A percentile compares a stretch with the other conserved stretches of the same genome.
Evolutionary conservation across 2,888 invertebrate species (phyloP).

Genomic region (Cheilosia soror): DNA sequence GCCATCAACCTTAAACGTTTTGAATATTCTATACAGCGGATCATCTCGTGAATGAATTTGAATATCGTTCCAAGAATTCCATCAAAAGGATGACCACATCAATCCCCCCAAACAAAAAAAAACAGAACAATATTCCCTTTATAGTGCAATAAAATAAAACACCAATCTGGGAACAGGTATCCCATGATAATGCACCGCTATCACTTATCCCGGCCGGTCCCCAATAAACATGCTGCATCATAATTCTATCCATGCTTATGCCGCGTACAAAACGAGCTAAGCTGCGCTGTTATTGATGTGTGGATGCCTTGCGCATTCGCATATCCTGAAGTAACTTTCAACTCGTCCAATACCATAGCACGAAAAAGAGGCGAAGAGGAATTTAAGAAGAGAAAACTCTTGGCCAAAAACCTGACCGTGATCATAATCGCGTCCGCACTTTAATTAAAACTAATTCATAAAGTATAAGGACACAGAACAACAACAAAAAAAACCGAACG

Average conservation of each 20-base stretch:
- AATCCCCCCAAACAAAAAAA: conserved; percentile 22
- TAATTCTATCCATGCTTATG: conserved; percentile 59
- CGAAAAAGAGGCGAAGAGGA: neutral
- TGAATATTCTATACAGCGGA: neutral
- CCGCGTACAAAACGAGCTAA: conserved; percentile 41
- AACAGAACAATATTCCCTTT: conserved; percentile 17
- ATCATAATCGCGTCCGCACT: conserved; percentile 74
- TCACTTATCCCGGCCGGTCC: conserved; percentile 63
- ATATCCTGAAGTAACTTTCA: conserved; percentile 61
- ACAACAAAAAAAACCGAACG: conserved; percentile 24
- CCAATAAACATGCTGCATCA: conserved; percentile 69
- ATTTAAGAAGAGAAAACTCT: conserved; percentile 46
- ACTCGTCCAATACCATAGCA: conserved; percentile 10
- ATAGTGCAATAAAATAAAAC: conserved; percentile 66
- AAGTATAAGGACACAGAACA: conserved; percentile 34
- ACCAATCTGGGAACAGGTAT: conserved; percentile 60
- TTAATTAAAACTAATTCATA: conserved; percentile 76
- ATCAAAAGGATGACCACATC: conserved; percentile 61
- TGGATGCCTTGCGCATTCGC: conserved; percentile 29
- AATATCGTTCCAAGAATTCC: conserved; percentile 66
- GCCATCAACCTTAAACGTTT: conserved; percentile 36
- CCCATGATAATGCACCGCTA: conserved; percentile 68
- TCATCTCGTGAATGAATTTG: conserved; percentile 67
- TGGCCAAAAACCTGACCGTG: conserved; percentile 63
- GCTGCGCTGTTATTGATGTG: conserved; percentile 22